Evolutionary conservation across 2,888 invertebrate species (phyloP).

Genomic region (Chromoteleia sp.): DNA sequence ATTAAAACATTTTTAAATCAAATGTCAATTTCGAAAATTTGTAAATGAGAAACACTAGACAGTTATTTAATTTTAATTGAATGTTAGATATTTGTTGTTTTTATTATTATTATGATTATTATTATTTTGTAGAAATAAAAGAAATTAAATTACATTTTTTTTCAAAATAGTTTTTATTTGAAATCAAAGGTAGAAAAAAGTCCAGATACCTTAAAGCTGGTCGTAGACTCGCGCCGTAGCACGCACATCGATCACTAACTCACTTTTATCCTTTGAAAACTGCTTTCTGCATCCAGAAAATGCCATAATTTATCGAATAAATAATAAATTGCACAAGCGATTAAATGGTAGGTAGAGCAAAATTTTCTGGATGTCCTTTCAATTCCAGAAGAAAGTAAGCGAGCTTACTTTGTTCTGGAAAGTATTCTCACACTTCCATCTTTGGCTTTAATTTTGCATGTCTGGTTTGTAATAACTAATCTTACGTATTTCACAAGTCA

Average conservation of each 20-base stretch:
- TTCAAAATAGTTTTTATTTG: slow-evolving; percentile 1
- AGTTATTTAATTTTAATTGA: too few relatives aligned
- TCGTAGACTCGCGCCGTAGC: slow-evolving; percentile 84
- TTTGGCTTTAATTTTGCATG: slow-evolving; percentile 43
- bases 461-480: slow-evolving; percentile 32
- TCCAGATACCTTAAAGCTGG: slow-evolving; percentile 68
- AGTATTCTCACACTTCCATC: slow-evolving; percentile 3
- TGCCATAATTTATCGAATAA: slow-evolving; percentile 5
- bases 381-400: slow-evolving; percentile 8
- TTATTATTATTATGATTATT: background rate
- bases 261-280: slow-evolving; percentile 66
- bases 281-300: slow-evolving; percentile 58
- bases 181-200: slow-evolving; percentile 51
- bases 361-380: slow-evolving; percentile 33
- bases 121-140: background rate
- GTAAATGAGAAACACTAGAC: background rate
- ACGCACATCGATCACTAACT: slow-evolving; percentile 82
- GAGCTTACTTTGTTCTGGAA: slow-evolving; percentile 21
- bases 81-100: slow-evolving; percentile 1
- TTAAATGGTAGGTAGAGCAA: slow-evolving; percentile 14
- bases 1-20: too few relatives aligned
- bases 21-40: background rate
- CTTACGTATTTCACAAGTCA: slow-evolving; percentile 17
- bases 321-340: slow-evolving; percentile 35
- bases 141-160: too few relatives aligned